Evolutionary conservation across 1,140 invertebrate species (phyloP).

Genomic region (Stegodyphus dumicola): DNA sequence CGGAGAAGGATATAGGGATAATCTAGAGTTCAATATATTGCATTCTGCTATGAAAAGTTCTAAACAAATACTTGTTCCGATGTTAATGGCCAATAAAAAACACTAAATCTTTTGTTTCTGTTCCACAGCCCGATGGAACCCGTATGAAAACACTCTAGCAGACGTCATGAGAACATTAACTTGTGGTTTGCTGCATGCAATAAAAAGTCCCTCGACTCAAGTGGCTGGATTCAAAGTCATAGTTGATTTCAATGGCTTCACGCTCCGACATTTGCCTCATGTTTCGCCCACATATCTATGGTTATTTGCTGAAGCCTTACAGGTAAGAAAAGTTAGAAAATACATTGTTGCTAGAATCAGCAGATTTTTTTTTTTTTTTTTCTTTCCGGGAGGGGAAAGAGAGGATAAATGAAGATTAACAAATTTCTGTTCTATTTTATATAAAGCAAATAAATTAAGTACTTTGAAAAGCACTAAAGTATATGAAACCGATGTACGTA

Average conservation of each 20-base stretch:
- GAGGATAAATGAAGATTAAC: too few species aligned
- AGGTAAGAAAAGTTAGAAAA: conserved; percentile 22
- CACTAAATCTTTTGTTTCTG: not conserved
- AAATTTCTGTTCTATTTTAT: too few species aligned
- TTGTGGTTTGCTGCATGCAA: not conserved
- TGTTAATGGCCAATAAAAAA: not conserved
- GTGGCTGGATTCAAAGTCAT: conserved; percentile 54
- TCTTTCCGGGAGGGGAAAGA: too few species aligned
- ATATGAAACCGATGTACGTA: too few species aligned
- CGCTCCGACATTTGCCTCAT: conserved; percentile 5
- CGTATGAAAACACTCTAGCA: not conserved
- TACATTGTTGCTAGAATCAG: not conserved
- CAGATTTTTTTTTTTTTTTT: not conserved
- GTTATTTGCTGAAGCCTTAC: conserved; percentile 48
- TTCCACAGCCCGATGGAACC: not conserved
- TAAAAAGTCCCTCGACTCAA: conserved; percentile 31
- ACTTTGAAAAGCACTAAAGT: too few species aligned
- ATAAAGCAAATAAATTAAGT: too few species aligned
- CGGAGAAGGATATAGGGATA: too few species aligned
- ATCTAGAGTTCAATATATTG: not conserved
- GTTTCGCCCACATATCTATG: conserved; percentile 44
- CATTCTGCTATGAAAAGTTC: not conserved
- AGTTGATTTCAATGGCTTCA: conserved; percentile 24
- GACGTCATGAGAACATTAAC: conserved; percentile 1
- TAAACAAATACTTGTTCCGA: not conserved